Conservation (phyloP, 2,797 vertebrate genomes). For the Enteromius paludinosus region DNA sequence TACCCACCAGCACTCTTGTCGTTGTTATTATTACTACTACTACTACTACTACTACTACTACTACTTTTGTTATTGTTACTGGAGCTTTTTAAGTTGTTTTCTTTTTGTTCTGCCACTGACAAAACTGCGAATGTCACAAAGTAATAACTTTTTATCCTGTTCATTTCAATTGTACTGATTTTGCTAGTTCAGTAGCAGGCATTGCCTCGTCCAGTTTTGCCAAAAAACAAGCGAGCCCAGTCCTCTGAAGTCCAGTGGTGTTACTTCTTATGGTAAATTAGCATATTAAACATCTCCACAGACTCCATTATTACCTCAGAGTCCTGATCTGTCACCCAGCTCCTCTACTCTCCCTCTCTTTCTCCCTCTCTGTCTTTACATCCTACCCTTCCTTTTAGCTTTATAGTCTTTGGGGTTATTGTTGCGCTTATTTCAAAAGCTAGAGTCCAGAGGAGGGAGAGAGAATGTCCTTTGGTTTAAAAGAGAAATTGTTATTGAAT, state of each 20-base stretch:
- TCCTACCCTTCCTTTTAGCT: conserved; percentile 34
- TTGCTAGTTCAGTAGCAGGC: conserved; percentile 2
- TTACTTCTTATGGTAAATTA: conserved; percentile 29
- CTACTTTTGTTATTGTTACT: conserved; percentile 9
- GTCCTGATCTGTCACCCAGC: conserved; percentile 40
- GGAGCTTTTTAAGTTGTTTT: conserved; percentile 31
- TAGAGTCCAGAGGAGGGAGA: conserved; percentile 56
- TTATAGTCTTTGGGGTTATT: conserved; percentile 14
- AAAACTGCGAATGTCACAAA: conserved; percentile 40
- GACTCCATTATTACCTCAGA: conserved; percentile 56
- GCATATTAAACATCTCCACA: conserved; percentile 52
- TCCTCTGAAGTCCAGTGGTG: conserved; percentile 33
- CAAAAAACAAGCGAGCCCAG: conserved; percentile 36
- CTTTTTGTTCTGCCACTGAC: conserved; percentile 35
- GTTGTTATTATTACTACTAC: not conserved
- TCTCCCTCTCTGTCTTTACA: conserved; percentile 45
- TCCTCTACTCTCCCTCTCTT: conserved; percentile 16
- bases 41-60: not conserved
- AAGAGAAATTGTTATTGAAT: conserved; percentile 53
- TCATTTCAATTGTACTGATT: conserved; percentile 31
- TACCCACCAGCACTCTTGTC: conserved; percentile 45
- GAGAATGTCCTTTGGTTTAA: conserved; percentile 62
- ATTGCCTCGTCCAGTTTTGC: conserved; percentile 27
- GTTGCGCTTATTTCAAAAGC: conserved; percentile 43
- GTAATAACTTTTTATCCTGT: conserved; percentile 24